A percentile compares a stretch with the other conserved stretches of the same genome.
phyloP scores from a whole-genome alignment of 2,797 vertebrate genomes.

The Acipenser transmontanus region DNA sequence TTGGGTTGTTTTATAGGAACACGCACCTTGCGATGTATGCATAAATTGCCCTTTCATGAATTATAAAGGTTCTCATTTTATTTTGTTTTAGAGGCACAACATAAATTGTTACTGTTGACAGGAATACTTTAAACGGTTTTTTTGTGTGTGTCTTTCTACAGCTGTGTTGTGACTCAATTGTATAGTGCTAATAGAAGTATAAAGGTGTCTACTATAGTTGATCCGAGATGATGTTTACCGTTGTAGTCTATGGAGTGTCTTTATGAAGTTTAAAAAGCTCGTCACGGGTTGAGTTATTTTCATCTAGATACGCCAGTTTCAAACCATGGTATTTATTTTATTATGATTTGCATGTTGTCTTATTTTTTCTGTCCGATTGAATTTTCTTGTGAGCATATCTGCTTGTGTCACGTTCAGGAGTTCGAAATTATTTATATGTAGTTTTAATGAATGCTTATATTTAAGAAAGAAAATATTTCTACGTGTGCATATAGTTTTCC shows the following conservation, averaged over 20 bases:
- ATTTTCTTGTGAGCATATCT: slow-evolving; percentile 74
- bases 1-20: no score
- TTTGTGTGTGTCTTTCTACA: slow-evolving; percentile 94
- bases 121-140: slow-evolving; percentile 53
- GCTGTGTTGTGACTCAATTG: slow-evolving; percentile 93
- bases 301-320: slow-evolving; percentile 65
- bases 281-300: slow-evolving; percentile 75
- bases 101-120: slow-evolving; percentile 66
- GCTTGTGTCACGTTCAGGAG: slow-evolving; percentile 87
- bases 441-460: slow-evolving; percentile 99
- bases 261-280: slow-evolving; percentile 79
- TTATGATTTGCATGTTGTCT: slow-evolving; percentile 93
- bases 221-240: slow-evolving; percentile 79
- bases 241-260: slow-evolving; percentile 86
- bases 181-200: slow-evolving; percentile 97
- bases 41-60: neutral
- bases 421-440: slow-evolving; percentile 98
- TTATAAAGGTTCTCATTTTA: slow-evolving; percentile 2
- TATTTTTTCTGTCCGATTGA: slow-evolving; percentile 56
- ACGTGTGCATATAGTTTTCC: slow-evolving; percentile 99
- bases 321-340: slow-evolving; percentile 84
- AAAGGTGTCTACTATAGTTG: slow-evolving; percentile 81
- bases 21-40: neutral
- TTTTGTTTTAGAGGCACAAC: slow-evolving; percentile 74
- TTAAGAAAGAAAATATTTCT: slow-evolving; percentile 99